Base-by-base conservation (phyloP, 2,797 vertebrate genomes). In the Moxostoma hubbsi region DNA sequence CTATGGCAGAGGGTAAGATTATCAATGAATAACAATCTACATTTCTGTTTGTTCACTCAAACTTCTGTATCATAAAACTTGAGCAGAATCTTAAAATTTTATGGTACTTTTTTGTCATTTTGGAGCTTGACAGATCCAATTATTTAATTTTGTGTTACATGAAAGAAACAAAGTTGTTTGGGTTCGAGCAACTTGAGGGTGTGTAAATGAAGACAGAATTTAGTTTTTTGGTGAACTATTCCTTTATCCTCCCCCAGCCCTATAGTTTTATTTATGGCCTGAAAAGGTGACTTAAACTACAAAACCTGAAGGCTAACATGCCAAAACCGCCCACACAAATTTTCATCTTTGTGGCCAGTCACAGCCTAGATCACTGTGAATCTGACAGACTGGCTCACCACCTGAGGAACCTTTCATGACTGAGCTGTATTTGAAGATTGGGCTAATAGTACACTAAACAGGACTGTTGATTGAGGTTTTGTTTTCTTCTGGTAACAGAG, bases 271-370 rank as follows among this genome's bases (percentile, higher is more conserved):
- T 64, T 64, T 13, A 46, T 13, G 46, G 69, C 77, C 16, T 73
- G 53, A 50, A 71, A 71, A 78, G 61, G 77, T 79, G 61, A 73
- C 68, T 69, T 79, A 66, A 79, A 72, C 61, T 43, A 50, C 18
- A 57, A 73, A 66, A 50, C 69, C 77, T 79, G 50, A 71, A 78
- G 76, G 57, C 58, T 46, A 43, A 70, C 58, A 54, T 63, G 69
- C 69, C 77, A 73, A 73, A 79, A 65, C 59, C 24, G 63, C 53
- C 57, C 45, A 65, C 65, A 66, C 51, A 11, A 57, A 73, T 65
- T 65, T 10, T 73, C 18, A 4, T 73, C 61, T 72, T 57, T 53
- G 55, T 77, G 55, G 53, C 77, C 45, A 64, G 54, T 71, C 59
- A 65, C 43, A 57, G 15, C 45, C 12, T 18, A 58, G 61, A 79